These are phyloP conservation scores for Virgularia gustaviana DNA, from an alignment of 92 coral and sea anemone genomes.

Conservation along the genomic window DNA sequence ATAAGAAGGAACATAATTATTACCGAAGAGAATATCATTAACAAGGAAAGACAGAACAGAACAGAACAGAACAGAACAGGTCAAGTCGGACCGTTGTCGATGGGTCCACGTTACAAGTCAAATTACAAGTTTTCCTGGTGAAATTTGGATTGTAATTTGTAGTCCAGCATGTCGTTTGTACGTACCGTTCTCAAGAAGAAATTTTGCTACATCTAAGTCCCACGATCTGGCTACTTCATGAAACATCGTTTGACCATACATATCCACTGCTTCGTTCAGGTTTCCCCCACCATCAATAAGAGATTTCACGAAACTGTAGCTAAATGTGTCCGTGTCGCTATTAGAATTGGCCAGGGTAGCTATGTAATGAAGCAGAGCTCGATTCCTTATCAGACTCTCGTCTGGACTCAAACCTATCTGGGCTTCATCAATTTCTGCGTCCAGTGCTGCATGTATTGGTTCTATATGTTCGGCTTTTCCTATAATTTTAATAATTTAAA, in stretches of 20 bases:
- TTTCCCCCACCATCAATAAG: conserved; percentile 77
- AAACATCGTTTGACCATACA: conserved; percentile 82
- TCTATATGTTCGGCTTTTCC: too few relatives aligned
- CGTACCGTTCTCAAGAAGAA: conserved; percentile 79
- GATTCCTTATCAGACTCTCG: conserved; percentile 37
- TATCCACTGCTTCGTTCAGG: conserved; percentile 64
- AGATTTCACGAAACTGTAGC: conserved; percentile 79
- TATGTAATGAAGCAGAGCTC: conserved; percentile 84
- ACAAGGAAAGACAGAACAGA: too few relatives aligned
- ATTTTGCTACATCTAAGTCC: conserved; percentile 77
- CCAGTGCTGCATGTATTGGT: conserved; percentile 26
- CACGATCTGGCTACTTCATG: conserved; percentile 95
- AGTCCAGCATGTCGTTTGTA: too few relatives aligned
- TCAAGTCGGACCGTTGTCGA: too few relatives aligned
- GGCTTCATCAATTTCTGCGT: conserved; percentile 16
- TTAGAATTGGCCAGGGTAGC: conserved; percentile 71
- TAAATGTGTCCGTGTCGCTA: conserved; percentile 70
- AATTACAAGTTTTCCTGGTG: too few relatives aligned
- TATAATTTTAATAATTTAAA: too few relatives aligned
- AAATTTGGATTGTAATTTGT: too few relatives aligned
- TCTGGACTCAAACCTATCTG: not conserved
- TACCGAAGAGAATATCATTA: too few relatives aligned
- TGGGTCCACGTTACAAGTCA: too few relatives aligned
- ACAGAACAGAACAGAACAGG: too few relatives aligned
- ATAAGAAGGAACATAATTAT: too few relatives aligned